phyloP scores from a whole-genome alignment of 2,797 vertebrate genomes.

The Poecilia gillii region DNA sequence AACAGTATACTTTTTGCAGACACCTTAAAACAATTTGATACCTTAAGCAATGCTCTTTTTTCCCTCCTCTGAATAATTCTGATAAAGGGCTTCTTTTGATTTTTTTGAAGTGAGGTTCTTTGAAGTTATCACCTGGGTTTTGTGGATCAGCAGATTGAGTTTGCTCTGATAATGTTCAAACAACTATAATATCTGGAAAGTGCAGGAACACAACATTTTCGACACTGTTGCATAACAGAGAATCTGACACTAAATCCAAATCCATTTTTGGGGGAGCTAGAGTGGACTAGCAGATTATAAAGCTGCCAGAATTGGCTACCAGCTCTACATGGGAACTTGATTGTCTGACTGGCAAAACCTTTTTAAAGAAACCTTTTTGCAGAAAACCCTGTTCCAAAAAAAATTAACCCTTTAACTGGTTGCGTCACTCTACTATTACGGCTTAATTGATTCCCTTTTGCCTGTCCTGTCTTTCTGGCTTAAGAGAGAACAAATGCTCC shows the following conservation, averaged over 20 bases:
- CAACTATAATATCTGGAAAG: background rate
- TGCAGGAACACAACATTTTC: background rate
- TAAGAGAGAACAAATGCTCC: background rate
- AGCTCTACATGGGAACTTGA: background rate
- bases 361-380: background rate
- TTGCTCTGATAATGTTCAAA: background rate
- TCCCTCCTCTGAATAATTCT: background rate
- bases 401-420: background rate
- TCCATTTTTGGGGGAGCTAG: background rate
- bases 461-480: background rate
- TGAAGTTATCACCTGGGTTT: background rate
- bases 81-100: background rate
- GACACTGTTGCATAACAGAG: background rate
- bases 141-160: background rate
- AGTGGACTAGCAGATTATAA: background rate
- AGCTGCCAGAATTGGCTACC: background rate
- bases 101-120: background rate
- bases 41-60: background rate
- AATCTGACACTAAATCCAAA: background rate
- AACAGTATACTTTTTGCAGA: background rate
- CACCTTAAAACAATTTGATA: background rate
- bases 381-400: background rate
- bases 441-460: background rate
- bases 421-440: background rate
- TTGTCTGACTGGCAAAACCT: background rate